Percentiles rank a stretch among this genome's conserved stretches.
phyloP scores from a whole-genome alignment of 2,113 vertebrate genomes.

The Eulemur rufifrons region DNA sequence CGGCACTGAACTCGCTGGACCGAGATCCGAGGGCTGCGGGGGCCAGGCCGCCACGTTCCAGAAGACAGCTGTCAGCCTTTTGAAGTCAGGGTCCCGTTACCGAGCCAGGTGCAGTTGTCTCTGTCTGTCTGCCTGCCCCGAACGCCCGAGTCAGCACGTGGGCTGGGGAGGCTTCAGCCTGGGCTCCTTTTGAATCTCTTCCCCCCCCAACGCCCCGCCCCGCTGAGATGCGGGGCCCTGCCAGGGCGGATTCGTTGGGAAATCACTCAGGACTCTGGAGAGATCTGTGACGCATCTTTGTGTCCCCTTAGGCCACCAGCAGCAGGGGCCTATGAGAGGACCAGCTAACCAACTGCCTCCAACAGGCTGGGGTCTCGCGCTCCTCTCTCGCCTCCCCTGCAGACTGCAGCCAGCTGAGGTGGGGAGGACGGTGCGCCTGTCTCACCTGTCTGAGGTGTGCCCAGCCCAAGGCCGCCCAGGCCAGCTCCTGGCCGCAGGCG shows the following conservation, averaged over 20 bases:
- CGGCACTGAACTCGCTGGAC: rapidly evolving
- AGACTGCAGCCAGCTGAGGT: neutral
- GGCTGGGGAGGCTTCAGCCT: rapidly evolving
- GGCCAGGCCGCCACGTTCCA: neutral
- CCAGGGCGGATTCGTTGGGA: rapidly evolving
- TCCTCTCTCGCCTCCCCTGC: rapidly evolving
- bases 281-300: rapidly evolving
- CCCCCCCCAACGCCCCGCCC: neutral
- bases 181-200: neutral
- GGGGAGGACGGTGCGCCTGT: neutral
- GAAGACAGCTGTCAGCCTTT: neutral
- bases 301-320: neutral
- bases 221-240: rapidly evolving
- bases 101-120: neutral
- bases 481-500: rapidly evolving
- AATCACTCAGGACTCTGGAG: neutral
- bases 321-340: too few relatives aligned
- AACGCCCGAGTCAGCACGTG: neutral
- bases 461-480: rapidly evolving
- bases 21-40: neutral
- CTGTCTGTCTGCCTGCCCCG: neutral
- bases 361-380: neutral
- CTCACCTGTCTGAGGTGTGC: rapidly evolving
- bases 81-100: neutral
- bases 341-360: neutral